Evolutionary conservation across 2,888 invertebrate genomes (phyloP).

Genomic region (Podabrus alpinus): DNA sequence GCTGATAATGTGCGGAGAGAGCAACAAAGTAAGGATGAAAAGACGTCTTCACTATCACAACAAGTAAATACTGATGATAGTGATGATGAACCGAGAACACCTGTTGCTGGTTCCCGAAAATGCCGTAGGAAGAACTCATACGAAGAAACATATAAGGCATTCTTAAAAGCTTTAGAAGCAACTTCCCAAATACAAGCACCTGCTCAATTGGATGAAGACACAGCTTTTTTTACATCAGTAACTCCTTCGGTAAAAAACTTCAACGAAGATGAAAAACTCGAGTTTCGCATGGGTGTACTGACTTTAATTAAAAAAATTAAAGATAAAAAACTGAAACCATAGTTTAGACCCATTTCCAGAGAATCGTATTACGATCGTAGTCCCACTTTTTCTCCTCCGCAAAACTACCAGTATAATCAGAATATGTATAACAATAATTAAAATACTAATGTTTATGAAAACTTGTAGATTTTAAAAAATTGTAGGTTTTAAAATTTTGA

Average conservation of each 20-base stretch:
- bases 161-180: slow-evolving; percentile 10
- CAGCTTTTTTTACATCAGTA: slow-evolving; percentile 8
- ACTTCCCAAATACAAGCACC: neutral
- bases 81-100: neutral
- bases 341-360: too few species aligned
- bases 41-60: neutral
- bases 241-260: slow-evolving; percentile 5
- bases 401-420: neutral
- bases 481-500: too few species aligned
- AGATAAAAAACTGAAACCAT: too few species aligned
- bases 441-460: neutral
- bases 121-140: neutral
- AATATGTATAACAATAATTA: neutral
- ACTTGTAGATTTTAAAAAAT: too few species aligned
- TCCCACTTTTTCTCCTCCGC: neutral
- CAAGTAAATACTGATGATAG: neutral
- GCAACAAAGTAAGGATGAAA: slow-evolving; percentile 6
- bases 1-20: neutral
- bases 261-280: slow-evolving; percentile 8
- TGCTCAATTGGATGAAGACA: slow-evolving; percentile 3
- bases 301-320: too few species aligned
- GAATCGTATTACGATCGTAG: too few species aligned
- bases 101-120: neutral
- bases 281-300: too few species aligned
- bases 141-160: slow-evolving; percentile 7